phyloP scores from a whole-genome alignment of 2,113 vertebrate genomes.

The Ondatra zibethicus region DNA sequence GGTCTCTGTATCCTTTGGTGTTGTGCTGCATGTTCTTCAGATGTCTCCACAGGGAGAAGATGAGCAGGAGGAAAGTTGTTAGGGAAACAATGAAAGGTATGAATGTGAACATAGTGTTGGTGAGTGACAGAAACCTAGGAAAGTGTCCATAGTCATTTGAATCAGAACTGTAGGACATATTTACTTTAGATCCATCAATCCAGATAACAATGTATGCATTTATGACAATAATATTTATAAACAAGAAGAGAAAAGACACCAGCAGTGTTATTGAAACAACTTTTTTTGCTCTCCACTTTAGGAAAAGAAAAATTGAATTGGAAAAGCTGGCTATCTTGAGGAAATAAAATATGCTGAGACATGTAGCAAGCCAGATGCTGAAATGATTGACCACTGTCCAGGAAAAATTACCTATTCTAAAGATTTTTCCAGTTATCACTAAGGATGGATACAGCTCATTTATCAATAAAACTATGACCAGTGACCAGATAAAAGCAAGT shows the following conservation, averaged over 20 bases:
- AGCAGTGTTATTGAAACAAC: background rate
- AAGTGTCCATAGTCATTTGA: fast-evolving
- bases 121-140: fast-evolving
- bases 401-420: background rate
- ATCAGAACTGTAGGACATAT: background rate
- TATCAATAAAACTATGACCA: background rate
- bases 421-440: background rate
- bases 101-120: background rate
- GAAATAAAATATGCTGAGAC: background rate
- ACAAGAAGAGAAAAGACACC: background rate
- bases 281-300: background rate
- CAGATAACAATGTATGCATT: background rate
- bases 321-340: background rate
- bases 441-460: background rate
- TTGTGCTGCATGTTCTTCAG: background rate
- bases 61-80: background rate
- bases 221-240: background rate
- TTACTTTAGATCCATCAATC: background rate
- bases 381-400: background rate
- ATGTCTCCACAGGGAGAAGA: slow-evolving; percentile 25
- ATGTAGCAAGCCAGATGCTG: background rate
- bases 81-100: background rate
- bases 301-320: background rate
- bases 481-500: background rate
- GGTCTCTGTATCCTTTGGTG: background rate